Percentiles rank a stretch among this genome's conserved stretches.
Evolutionary conservation across 2,888 invertebrate genomes (phyloP).

Genomic region (Catonia carolina): DNA sequence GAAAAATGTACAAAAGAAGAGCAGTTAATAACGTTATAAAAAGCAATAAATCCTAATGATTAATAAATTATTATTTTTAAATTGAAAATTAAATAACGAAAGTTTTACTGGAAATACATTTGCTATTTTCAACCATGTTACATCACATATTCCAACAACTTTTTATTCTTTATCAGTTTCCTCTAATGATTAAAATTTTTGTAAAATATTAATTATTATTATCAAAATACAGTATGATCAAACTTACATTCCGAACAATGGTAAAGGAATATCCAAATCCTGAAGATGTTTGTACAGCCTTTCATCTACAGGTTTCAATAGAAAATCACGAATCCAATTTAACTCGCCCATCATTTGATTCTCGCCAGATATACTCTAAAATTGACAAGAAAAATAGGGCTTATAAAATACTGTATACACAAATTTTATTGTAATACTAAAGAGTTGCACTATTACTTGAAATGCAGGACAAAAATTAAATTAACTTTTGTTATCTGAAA

Average conservation of each 20-base stretch:
- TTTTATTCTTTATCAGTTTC: no score
- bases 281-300: conserved; percentile 59
- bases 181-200: no score
- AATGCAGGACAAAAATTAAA: no score
- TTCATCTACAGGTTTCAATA: conserved; percentile 45
- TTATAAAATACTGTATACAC: not conserved
- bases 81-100: no score
- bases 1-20: no score
- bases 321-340: conserved; percentile 43
- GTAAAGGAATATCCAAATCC: conserved; percentile 69
- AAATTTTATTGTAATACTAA: not conserved
- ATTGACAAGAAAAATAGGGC: not conserved
- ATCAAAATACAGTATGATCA: conserved; percentile 6
- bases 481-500: no score
- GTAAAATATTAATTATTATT: conserved; percentile 10
- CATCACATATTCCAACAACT: no score
- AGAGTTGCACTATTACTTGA: not conserved
- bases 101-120: no score
- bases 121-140: no score
- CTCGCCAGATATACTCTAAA: conserved; percentile 37
- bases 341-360: conserved; percentile 56
- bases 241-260: conserved; percentile 77
- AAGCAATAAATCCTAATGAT: no score
- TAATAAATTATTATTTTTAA: no score
- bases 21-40: no score